phyloP scores from a whole-genome alignment of 2,888 invertebrate species.

The Aspidiotus rigidus region DNA sequence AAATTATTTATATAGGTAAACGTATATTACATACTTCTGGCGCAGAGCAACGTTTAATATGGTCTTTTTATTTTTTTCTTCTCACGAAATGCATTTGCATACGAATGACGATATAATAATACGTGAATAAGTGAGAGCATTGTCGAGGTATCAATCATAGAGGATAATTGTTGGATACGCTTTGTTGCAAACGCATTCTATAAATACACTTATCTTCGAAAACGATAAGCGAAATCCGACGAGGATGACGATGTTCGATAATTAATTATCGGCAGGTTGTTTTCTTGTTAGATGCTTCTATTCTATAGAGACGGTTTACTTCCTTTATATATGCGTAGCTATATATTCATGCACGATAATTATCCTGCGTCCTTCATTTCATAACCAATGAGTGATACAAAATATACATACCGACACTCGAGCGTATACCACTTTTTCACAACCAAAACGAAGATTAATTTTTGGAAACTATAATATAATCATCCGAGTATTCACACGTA shows the following conservation, averaged over 20 bases:
- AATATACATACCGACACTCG: no score
- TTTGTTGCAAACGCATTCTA: constrained; percentile 24
- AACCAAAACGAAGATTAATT: constrained; percentile 4
- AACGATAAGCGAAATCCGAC: constrained; percentile 7
- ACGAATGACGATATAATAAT: constrained; percentile 16
- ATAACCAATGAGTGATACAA: no score
- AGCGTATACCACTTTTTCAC: no score
- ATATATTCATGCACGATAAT: no score
- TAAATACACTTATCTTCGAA: not conserved
- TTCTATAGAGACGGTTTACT: not conserved
- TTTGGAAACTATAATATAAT: not conserved
- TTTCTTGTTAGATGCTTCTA: not conserved
- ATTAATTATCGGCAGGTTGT: constrained; percentile 2
- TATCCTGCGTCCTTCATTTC: no score
- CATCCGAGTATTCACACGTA: not conserved
- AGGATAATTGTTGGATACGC: constrained; percentile 28
- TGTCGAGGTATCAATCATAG: constrained; percentile 27
- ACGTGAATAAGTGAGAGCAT: not conserved
- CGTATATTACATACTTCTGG: not conserved
- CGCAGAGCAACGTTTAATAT: not conserved
- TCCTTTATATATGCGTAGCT: no score
- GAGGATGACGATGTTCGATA: not conserved
- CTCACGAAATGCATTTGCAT: constrained; percentile 28
- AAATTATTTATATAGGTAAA: constrained; percentile 15
- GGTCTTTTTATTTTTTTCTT: constrained; percentile 13